Evolutionary conservation across 1,140 invertebrate genomes (phyloP).

Genomic region (Cherax destructor): DNA sequence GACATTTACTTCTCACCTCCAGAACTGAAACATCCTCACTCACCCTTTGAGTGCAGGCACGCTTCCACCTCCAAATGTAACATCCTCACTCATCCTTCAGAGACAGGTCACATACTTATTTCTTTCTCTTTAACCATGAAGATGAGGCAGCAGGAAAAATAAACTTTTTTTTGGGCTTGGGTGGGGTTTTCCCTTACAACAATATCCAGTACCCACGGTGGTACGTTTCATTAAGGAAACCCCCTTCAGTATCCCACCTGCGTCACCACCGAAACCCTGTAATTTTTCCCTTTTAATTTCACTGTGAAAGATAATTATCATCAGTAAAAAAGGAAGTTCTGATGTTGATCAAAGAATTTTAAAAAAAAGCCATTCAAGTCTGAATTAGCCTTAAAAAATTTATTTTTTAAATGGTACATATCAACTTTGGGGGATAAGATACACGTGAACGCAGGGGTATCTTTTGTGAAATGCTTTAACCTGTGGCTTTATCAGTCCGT

Average conservation of each 20-base stretch:
- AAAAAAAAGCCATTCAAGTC: no score
- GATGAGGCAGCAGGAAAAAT: constrained; percentile 97
- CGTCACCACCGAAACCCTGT: constrained; percentile 92
- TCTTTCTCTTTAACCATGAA: constrained; percentile 92
- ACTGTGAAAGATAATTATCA: constrained; percentile 77
- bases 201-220: constrained; percentile 96
- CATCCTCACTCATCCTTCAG: no score
- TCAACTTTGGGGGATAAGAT: no score
- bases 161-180: constrained; percentile 95
- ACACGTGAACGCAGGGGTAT: no score
- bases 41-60: no score
- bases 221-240: constrained; percentile 95
- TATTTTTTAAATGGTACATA: no score
- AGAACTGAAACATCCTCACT: no score
- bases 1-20: no score
- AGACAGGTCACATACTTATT: constrained; percentile 90
- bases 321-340: neutral
- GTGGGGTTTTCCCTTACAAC: constrained; percentile 95
- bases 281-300: constrained; percentile 96
- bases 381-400: no score
- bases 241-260: constrained; percentile 95
- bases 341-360: neutral
- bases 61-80: no score
- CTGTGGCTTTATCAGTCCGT: no score
- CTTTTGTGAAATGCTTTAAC: no score